Evolutionary conservation across 2,888 invertebrate species (phyloP).

Genomic region (Chaitophorus viminalis): DNA sequence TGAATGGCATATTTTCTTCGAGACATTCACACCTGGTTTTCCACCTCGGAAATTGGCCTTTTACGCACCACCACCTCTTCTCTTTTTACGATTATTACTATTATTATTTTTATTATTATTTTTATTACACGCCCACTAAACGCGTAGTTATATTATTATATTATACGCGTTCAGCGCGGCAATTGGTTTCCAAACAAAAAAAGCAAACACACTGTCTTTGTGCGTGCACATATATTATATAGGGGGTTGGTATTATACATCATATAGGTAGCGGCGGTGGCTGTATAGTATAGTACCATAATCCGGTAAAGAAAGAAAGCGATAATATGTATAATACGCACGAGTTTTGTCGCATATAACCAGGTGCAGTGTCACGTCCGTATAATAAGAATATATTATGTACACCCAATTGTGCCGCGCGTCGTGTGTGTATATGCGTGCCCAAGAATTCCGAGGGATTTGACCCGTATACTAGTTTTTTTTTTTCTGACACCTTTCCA

Average conservation of each 20-base stretch:
- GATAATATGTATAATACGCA: not conserved
- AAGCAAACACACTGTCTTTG: slow-evolving; percentile 47
- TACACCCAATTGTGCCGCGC: slow-evolving; percentile 10
- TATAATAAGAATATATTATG: slow-evolving; percentile 22
- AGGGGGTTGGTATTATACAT: too few relatives aligned
- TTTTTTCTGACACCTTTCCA: slow-evolving; percentile 43
- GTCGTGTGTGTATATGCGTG: not conserved
- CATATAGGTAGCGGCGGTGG: not conserved
- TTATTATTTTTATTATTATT: slow-evolving; percentile 27
- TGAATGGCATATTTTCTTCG: slow-evolving; percentile 28
- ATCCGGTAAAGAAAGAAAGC: slow-evolving; percentile 23
- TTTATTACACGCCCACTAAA: slow-evolving; percentile 53
- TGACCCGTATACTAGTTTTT: slow-evolving; percentile 33
- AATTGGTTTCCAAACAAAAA: slow-evolving; percentile 53
- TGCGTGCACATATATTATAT: too few relatives aligned
- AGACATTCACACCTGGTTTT: slow-evolving; percentile 58
- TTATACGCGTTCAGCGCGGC: slow-evolving; percentile 1
- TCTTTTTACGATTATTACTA: slow-evolving; percentile 30
- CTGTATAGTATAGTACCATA: slow-evolving; percentile 18
- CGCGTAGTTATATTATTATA: slow-evolving; percentile 25
- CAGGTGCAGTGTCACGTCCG: slow-evolving; percentile 35
- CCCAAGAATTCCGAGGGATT: slow-evolving; percentile 54
- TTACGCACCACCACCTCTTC: slow-evolving; percentile 52
- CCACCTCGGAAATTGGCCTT: slow-evolving; percentile 52
- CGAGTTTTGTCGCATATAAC: slow-evolving; percentile 3